phyloP scores from a whole-genome alignment of 2,113 vertebrate species.

The Plecotus auritus region DNA sequence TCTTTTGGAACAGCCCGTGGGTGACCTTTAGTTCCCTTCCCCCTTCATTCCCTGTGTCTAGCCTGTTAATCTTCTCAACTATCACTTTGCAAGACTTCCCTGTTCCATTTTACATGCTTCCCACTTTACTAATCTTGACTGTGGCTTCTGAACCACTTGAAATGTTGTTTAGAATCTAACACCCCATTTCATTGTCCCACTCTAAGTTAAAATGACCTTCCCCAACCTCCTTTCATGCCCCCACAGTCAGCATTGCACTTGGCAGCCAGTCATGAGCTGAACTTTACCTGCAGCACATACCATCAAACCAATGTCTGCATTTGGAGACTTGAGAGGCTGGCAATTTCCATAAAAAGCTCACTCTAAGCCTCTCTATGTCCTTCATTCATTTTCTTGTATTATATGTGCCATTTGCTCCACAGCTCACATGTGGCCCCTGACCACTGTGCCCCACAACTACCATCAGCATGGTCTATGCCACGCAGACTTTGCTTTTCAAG shows the following conservation, averaged over 20 bases:
- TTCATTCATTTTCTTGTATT: not conserved
- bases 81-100: not conserved
- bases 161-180: not conserved
- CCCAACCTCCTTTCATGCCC: not conserved
- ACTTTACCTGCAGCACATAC: not conserved
- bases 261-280: not conserved
- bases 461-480: not conserved
- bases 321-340: not conserved
- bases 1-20: not conserved
- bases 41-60: not conserved
- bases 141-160: not conserved
- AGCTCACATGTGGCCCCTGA: not conserved
- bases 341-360: not conserved
- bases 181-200: not conserved
- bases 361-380: not conserved
- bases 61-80: not conserved
- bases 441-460: not conserved
- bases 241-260: not conserved
- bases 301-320: not conserved
- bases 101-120: not conserved
- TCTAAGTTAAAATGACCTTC: not conserved
- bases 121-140: not conserved
- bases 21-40: not conserved
- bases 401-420: not conserved
- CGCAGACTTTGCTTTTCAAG: not conserved